These are phyloP conservation scores for Rhinolophus ferrumequinum DNA, from an alignment of 2,113 vertebrate species.

Conservation along the genomic window DNA sequence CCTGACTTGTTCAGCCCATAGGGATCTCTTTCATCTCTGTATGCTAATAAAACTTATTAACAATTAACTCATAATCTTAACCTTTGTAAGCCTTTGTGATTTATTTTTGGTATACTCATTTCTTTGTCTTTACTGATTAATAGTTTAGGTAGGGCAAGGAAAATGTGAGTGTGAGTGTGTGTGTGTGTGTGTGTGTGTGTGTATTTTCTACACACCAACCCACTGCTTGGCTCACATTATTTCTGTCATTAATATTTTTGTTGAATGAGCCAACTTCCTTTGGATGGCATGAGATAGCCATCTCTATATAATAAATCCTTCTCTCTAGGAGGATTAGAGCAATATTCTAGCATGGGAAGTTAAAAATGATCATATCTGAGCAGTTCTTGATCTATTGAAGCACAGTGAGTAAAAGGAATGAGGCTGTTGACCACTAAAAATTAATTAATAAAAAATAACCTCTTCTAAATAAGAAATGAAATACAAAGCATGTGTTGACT, in stretches of 20 bases:
- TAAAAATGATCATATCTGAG: neutral
- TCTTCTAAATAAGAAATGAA: slow-evolving; percentile 10
- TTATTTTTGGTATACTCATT: slow-evolving; percentile 51
- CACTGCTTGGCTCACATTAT: neutral
- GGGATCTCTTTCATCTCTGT: slow-evolving; percentile 22
- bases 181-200: neutral
- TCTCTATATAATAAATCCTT: neutral
- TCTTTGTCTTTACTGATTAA: slow-evolving; percentile 56
- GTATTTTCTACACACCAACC: neutral
- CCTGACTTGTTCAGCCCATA: neutral
- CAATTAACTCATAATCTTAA: slow-evolving; percentile 31
- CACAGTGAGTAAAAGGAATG: neutral
- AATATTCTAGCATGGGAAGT: neutral
- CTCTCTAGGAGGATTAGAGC: neutral
- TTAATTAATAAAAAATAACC: slow-evolving; percentile 31
- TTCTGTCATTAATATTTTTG: slow-evolving; percentile 8
- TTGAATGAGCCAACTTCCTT: slow-evolving; percentile 11
- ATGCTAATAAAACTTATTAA: slow-evolving; percentile 41
- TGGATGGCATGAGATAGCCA: neutral
- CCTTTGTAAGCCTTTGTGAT: slow-evolving; percentile 33
- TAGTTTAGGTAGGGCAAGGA: slow-evolving; percentile 16
- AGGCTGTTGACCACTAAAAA: slow-evolving; percentile 39
- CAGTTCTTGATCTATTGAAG: neutral
- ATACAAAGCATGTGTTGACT: neutral
- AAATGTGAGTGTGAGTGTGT: neutral